phyloP scores from a whole-genome alignment of 2,113 vertebrate species.

The Nothocercus nigrocapillus region DNA sequence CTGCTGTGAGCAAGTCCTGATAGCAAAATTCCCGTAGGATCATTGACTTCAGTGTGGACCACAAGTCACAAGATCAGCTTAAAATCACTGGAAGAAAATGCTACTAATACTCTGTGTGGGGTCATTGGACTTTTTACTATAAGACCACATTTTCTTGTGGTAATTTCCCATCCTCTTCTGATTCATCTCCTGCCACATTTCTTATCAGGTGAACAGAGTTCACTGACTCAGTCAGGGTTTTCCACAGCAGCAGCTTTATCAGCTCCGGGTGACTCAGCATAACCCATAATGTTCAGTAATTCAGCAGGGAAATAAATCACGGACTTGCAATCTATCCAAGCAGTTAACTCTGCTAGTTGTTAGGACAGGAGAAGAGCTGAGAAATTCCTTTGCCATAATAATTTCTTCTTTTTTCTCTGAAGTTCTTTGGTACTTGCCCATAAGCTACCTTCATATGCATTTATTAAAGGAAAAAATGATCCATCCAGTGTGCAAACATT shows the following conservation, averaged over 20 bases:
- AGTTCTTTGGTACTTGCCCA: background rate
- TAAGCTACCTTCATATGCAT: background rate
- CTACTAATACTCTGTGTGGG: background rate
- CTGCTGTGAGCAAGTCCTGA: background rate
- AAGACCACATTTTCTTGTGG: background rate
- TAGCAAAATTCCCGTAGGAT: background rate
- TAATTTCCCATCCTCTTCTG: background rate
- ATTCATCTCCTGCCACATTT: background rate
- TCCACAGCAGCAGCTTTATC: background rate
- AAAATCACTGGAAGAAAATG: background rate
- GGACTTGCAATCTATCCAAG: background rate
- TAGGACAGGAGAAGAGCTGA: background rate
- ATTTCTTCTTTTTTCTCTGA: background rate
- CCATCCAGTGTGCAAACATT: background rate
- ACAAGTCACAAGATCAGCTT: background rate
- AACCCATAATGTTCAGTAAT: constrained; percentile 1
- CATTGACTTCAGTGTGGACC: background rate
- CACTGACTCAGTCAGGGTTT: background rate
- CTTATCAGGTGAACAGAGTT: background rate
- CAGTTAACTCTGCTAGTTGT: background rate
- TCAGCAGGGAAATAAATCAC: background rate
- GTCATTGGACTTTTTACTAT: background rate
- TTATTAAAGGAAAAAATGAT: constrained; percentile 9
- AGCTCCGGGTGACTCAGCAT: background rate
- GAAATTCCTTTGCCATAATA: background rate